Evolutionary conservation across 1,140 invertebrate genomes (phyloP).

Genomic region (Drosophila punjabiensis): DNA sequence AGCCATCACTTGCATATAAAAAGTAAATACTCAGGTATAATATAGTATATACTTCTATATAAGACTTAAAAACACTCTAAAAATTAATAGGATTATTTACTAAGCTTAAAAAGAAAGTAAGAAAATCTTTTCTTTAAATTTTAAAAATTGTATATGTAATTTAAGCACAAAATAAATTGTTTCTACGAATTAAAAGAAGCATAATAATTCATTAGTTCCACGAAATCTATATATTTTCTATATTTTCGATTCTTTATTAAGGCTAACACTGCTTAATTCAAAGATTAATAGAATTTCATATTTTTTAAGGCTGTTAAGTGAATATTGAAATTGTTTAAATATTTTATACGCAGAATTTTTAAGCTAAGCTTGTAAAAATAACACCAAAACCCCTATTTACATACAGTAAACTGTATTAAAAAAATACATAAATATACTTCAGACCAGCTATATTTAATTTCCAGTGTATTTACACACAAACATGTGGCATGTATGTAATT

Average conservation of each 20-base stretch:
- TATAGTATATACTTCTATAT: neutral
- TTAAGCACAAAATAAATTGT: too few species aligned
- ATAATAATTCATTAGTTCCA: neutral
- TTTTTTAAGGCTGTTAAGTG: neutral
- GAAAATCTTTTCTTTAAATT: neutral
- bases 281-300: neutral
- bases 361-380: neutral
- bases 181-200: too few species aligned
- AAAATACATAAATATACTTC: neutral
- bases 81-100: neutral
- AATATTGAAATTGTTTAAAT: neutral
- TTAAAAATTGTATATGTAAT: too few species aligned
- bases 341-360: neutral
- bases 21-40: conserved; percentile 1
- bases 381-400: neutral
- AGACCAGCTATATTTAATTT: neutral
- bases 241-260: neutral
- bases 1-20: conserved; percentile 31
- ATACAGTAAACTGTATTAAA: neutral
- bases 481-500: conserved; percentile 35
- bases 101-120: neutral
- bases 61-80: neutral
- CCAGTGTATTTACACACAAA: conserved; percentile 13
- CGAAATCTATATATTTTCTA: neutral
- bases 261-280: neutral